Evolutionary conservation across 2,888 invertebrate genomes (phyloP).

Genomic region (Lycocerus yunnanus): DNA sequence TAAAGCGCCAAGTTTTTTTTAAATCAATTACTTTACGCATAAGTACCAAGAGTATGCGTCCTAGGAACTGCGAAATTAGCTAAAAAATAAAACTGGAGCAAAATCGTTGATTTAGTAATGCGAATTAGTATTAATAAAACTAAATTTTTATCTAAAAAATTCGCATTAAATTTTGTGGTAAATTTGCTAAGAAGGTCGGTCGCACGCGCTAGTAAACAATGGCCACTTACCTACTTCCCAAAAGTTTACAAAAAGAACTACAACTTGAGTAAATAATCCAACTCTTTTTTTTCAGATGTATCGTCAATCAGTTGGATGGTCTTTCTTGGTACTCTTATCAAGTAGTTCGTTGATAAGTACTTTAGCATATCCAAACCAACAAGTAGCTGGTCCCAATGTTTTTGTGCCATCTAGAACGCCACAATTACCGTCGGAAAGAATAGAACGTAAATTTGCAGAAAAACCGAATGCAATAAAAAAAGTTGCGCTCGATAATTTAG

Average conservation of each 20-base stretch:
- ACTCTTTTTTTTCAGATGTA: slow-evolving; percentile 56
- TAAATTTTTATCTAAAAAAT: not conserved
- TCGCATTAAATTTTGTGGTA: not conserved
- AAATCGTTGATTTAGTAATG: not conserved
- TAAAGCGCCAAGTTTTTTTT: not conserved
- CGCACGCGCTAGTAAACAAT: not conserved
- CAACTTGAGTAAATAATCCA: not conserved
- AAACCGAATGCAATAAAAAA: slow-evolving; percentile 90
- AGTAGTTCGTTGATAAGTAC: slow-evolving; percentile 70
- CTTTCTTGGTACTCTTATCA: slow-evolving; percentile 70
- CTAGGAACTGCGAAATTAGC: not conserved
- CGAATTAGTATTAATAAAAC: not conserved
- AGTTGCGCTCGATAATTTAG: slow-evolving; percentile 79
- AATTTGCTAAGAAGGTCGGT: not conserved
- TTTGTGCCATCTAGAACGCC: slow-evolving; percentile 44
- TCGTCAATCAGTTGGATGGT: slow-evolving; percentile 70
- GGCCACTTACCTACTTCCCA: not conserved
- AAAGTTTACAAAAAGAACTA: not conserved
- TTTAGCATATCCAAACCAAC: slow-evolving; percentile 64
- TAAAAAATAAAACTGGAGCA: not conserved
- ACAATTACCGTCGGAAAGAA: slow-evolving; percentile 57
- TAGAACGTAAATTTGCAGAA: slow-evolving; percentile 82
- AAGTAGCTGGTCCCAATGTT: slow-evolving; percentile 34
- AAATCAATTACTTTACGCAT: not conserved
- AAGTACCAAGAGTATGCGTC: not conserved